Percentiles rank a stretch among this genome's conserved stretches.
phyloP scores from a whole-genome alignment of 2,113 vertebrate genomes.

The Tragelaphus buxtoni region DNA sequence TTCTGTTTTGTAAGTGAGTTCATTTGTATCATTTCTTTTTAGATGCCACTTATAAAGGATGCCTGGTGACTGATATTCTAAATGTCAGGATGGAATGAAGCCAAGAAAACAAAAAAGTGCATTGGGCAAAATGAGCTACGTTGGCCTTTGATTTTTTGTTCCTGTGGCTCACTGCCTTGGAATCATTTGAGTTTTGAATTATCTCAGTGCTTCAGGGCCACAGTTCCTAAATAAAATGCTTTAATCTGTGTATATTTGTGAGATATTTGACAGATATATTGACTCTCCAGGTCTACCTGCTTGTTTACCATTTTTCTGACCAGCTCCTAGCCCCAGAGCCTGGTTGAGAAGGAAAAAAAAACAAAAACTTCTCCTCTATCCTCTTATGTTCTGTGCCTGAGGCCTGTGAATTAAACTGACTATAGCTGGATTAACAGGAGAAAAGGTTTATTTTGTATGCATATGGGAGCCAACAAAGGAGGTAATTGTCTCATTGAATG shows the following conservation, averaged over 20 bases:
- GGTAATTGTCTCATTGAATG: no score
- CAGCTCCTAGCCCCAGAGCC: neutral
- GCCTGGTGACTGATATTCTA: neutral
- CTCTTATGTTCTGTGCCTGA: rapidly evolving
- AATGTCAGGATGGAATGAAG: neutral
- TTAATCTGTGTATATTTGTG: neutral
- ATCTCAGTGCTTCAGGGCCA: neutral
- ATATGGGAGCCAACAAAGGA: neutral
- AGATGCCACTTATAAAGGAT: neutral
- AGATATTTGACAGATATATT: neutral
- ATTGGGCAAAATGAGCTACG: neutral
- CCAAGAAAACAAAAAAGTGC: neutral
- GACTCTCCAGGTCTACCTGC: neutral
- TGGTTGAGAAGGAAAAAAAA: neutral
- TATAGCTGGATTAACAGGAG: neutral
- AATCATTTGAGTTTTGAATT: neutral
- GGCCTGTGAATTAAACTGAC: neutral
- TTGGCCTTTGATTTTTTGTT: neutral
- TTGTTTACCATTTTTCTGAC: neutral
- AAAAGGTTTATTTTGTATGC: neutral
- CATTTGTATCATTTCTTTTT: neutral
- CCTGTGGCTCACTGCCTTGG: neutral
- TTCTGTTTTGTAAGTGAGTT: neutral
- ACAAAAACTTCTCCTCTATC: neutral
- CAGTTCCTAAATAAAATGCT: neutral